These are phyloP conservation scores for Alosa sapidissima DNA, from an alignment of 2,797 vertebrate species.

Conservation along the genomic window DNA sequence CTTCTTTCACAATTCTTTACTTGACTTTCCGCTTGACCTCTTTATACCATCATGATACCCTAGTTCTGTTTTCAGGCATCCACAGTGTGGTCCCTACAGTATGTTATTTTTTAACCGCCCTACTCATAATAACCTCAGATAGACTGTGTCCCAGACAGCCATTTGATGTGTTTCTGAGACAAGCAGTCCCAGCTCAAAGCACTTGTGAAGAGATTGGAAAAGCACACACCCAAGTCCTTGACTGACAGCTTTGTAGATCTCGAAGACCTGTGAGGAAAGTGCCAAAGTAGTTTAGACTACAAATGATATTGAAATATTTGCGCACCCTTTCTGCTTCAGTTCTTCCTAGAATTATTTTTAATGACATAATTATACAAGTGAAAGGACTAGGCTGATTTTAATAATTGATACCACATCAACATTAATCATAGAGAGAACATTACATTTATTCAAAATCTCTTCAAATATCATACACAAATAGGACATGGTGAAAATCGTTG, in stretches of 20 bases:
- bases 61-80: neutral
- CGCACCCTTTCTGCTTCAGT: neutral
- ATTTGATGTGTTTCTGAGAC: conserved; percentile 60
- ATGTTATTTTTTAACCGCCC: conserved; percentile 19
- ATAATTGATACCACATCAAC: neutral
- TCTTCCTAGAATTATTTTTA: neutral
- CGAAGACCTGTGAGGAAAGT: conserved; percentile 60
- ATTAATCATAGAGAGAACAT: neutral
- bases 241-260: conserved; percentile 55
- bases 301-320: conserved; percentile 54
- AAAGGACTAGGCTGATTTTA: neutral
- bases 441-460: neutral
- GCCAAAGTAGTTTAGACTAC: conserved; percentile 64
- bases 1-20: neutral
- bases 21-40: neutral
- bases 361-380: neutral
- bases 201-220: conserved; percentile 24
- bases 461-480: neutral
- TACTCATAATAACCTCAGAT: conserved; percentile 50
- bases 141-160: conserved; percentile 51
- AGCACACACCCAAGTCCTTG: conserved; percentile 58
- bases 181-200: conserved; percentile 38
- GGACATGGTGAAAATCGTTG: neutral
- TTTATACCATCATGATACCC: neutral
- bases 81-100: neutral